Percentiles rank a stretch among this genome's conserved stretches.
Evolutionary conservation across 2,888 invertebrate species (phyloP).

Genomic region (Cataglyphis rosenhaueri): DNA sequence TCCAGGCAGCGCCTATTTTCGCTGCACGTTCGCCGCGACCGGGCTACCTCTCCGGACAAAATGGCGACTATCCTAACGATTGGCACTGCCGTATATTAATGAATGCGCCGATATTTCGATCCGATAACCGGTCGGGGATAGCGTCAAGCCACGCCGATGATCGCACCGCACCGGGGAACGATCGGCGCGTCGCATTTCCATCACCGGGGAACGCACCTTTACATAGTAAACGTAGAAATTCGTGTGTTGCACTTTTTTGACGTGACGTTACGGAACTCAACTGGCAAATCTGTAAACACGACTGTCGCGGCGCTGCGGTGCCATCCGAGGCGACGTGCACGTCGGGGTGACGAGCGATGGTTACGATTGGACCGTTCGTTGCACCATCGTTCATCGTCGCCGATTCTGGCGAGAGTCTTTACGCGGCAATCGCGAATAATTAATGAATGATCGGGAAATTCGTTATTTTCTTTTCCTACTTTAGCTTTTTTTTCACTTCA

Average conservation of each 20-base stretch:
- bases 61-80: constrained; percentile 85
- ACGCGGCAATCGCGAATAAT: not conserved
- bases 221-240: constrained; percentile 84
- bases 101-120: constrained; percentile 59
- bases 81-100: constrained; percentile 80
- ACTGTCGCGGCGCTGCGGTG: constrained; percentile 79
- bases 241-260: constrained; percentile 83
- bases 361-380: not conserved
- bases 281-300: constrained; percentile 84
- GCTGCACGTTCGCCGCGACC: constrained; percentile 80
- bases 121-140: constrained; percentile 13
- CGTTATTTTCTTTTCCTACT: too few species aligned
- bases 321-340: constrained; percentile 56
- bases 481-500: too few species aligned
- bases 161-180: not conserved
- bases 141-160: not conserved
- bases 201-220: constrained; percentile 81
- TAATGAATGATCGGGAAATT: not conserved
- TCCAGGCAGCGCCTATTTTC: constrained; percentile 79
- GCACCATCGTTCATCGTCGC: not conserved
- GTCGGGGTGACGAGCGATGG: constrained; percentile 17
- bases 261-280: constrained; percentile 84
- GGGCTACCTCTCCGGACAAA: constrained; percentile 84
- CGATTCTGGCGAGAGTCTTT: constrained; percentile 31
- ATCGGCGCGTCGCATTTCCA: not conserved